Percentiles rank a stretch among this genome's conserved stretches.
Conservation (phyloP, 1,140 invertebrate genomes). For the Trinorchestia longiramus region DNA sequence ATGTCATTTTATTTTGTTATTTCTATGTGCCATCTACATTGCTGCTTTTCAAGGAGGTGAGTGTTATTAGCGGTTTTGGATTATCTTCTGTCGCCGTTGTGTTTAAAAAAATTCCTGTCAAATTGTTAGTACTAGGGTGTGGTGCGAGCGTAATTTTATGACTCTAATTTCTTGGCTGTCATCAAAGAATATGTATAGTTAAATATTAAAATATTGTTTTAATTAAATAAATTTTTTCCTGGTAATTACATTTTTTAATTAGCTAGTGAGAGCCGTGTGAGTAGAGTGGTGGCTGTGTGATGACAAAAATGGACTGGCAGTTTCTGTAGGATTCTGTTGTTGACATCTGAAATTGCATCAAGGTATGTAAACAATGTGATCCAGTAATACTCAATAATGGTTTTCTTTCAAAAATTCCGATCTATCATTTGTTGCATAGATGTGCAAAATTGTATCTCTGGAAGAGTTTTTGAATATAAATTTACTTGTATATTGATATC, state of each 20-base stretch:
- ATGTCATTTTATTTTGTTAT: neutral
- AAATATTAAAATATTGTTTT: neutral
- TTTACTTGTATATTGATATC: no score
- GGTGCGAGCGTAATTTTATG: neutral
- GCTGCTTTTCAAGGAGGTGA: constrained; percentile 6
- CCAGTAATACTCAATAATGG: no score
- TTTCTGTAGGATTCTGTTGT: no score
- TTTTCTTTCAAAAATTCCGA: no score
- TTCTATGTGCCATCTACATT: neutral
- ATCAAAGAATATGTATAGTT: neutral
- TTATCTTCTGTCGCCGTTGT: neutral
- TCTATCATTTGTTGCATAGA: no score
- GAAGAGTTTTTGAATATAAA: no score
- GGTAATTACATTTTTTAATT: neutral
- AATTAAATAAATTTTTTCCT: neutral
- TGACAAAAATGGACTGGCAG: no score
- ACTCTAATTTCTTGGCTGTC: neutral
- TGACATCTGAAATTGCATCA: no score
- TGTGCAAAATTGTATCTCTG: no score
- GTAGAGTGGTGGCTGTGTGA: no score
- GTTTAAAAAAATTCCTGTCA: neutral
- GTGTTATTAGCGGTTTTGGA: neutral
- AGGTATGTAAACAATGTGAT: no score
- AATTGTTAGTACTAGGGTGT: neutral
- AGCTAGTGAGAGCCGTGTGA: neutral